Evolutionary conservation across 2,113 vertebrate species (phyloP).

Genomic region (Anseranas semipalmata): DNA sequence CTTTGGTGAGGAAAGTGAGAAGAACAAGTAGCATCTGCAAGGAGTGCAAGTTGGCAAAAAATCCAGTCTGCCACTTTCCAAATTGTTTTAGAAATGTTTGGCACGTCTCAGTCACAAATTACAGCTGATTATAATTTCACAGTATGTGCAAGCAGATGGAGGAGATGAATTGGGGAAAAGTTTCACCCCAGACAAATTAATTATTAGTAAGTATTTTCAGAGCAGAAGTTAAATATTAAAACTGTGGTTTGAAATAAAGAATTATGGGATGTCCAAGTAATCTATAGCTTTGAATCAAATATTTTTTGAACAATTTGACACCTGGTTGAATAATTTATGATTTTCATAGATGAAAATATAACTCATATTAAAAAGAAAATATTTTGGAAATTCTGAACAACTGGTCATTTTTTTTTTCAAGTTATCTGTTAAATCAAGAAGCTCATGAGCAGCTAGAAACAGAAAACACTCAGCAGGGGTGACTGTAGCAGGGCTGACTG

Average conservation of each 20-base stretch:
- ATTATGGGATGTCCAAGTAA: constrained; percentile 23
- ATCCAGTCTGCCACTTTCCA: constrained; percentile 78
- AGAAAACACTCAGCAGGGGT: neutral
- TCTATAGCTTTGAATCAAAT: constrained; percentile 31
- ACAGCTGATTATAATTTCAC: constrained; percentile 81
- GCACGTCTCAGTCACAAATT: constrained; percentile 81
- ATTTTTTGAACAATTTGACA: constrained; percentile 39
- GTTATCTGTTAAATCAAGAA: constrained; percentile 1
- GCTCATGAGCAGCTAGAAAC: constrained; percentile 7
- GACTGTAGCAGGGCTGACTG: neutral
- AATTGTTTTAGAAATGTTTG: constrained; percentile 83
- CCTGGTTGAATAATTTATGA: constrained; percentile 7
- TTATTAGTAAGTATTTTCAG: constrained; percentile 73
- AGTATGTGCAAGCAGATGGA: constrained; percentile 83
- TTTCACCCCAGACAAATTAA: constrained; percentile 78
- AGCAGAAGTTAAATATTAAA: constrained; percentile 71
- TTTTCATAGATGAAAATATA: neutral
- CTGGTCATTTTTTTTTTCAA: constrained; percentile 29
- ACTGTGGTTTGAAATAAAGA: constrained; percentile 45
- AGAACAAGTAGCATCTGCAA: constrained; percentile 76
- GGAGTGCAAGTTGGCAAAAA: constrained; percentile 72
- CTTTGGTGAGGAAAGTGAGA: constrained; percentile 62
- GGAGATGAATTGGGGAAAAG: constrained; percentile 75
- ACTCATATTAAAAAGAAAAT: neutral
- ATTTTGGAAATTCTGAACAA: neutral